Evolutionary conservation across 2,888 invertebrate species (phyloP).

Genomic region (Oscheius onirici): DNA sequence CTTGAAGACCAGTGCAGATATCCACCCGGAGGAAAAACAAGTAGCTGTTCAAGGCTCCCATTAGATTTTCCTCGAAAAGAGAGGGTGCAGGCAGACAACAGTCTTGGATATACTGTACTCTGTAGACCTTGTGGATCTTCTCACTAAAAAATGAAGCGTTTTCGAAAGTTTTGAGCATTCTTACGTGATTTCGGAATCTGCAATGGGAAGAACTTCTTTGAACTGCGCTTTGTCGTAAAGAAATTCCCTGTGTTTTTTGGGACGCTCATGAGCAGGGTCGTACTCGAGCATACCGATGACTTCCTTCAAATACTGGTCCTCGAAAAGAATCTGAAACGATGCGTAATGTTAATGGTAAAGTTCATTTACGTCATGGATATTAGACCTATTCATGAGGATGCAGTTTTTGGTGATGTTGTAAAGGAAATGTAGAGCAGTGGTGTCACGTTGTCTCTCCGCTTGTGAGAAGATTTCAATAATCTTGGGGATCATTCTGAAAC

Average conservation of each 20-base stretch:
- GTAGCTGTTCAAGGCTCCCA: constrained; percentile 95
- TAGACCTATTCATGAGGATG: constrained; percentile 94
- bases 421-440: constrained; percentile 87
- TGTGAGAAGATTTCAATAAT: constrained; percentile 92
- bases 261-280: constrained; percentile 80
- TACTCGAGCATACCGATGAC: constrained; percentile 94
- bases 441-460: constrained; percentile 95
- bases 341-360: background rate
- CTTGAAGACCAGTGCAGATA: constrained; percentile 91
- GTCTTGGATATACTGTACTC: constrained; percentile 97
- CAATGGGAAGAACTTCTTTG: constrained; percentile 84
- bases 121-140: constrained; percentile 99
- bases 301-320: constrained; percentile 75
- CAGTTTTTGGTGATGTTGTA: constrained; percentile 93
- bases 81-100: constrained; percentile 98
- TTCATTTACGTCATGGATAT: constrained; percentile 84
- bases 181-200: constrained; percentile 86
- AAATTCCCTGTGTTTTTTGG: constrained; percentile 88
- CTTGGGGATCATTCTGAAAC: constrained; percentile 84
- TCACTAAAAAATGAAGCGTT: constrained; percentile 74
- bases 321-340: constrained; percentile 37
- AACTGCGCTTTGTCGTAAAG: constrained; percentile 85
- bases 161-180: background rate
- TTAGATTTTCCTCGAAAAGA: constrained; percentile 98
- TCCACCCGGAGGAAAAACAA: constrained; percentile 99